Base-by-base conservation (phyloP, 2,113 vertebrate species). In the Anser brachyrhynchus region DNA sequence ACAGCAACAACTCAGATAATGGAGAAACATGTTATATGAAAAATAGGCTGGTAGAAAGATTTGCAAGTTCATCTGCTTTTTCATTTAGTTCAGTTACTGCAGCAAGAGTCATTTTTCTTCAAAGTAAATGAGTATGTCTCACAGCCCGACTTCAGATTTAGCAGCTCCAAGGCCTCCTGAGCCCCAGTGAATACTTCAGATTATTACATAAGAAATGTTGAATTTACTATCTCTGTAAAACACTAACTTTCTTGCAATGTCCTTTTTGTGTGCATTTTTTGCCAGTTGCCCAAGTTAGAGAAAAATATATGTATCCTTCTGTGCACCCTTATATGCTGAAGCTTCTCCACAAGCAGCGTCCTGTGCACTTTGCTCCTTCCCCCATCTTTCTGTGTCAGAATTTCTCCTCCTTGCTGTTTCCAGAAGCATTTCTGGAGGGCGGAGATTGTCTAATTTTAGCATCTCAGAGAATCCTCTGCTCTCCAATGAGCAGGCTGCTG, bases 341-440 rank as follows among this genome's bases (percentile, higher is more conserved):
- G 58, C 1, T 10, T 26, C 3, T 3, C 58, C 0, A 0, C 37
- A 25, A 51, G 71, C 46, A 11, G 75, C 0, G 25, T 15, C 13
- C 11, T 4, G 51, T 2, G 10, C 41, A 1, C 31, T 64, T 21
- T 18, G 1, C 46, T 75, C 82, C 79, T 58, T 57, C 3, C 17
- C 93, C 84, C 83, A 91, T 65, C 2, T 0, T 43, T 29, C 86
- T 57, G 52, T 64, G 67, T 12, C 80, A 81, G 79, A 54, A 52
- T 84, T 84, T 22, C 75, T 83, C 26, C 58, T 55, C 83, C 83
- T 93, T 4, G 35, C 93, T 96, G 96, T 96, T 96, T 97, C 95
- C 96, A 97, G 96, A 94, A 97, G 93, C 96, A 94, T 96, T 97
- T 91, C 92, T 93, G 89, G 77, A 96, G 70, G 95, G 96, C 5